Evolutionary conservation across 2,888 invertebrate genomes (phyloP), one percentile per base, ranked within the genome.

Genomic region (Thera obeliscata): DNA sequence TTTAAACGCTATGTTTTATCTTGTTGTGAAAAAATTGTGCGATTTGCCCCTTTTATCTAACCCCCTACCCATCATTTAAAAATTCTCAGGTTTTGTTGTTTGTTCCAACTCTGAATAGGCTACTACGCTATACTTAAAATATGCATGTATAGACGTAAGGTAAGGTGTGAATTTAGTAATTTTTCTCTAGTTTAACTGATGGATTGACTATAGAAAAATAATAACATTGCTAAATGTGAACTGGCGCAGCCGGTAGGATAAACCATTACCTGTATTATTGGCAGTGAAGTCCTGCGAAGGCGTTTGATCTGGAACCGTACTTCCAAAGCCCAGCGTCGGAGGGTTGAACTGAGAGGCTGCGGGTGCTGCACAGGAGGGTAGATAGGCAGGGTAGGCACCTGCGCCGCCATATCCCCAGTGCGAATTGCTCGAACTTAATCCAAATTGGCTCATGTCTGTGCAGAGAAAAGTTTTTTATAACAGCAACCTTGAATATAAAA

Each of bases 361-460:
- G 0, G 96, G 96, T 64, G 96, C 96, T 56, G 96, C 96, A 83
- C 96, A 97, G 33, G 96, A 97, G 43, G 96, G 96, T 80, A 98
- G 94, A 86, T 98, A 98, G 11, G 97, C 97, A 0, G 97, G 97
- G 88, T 98, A 98, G 11, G 97, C 97, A 66, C 97, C 96, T 41
- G 97, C 96, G 56, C 97, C 95, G 54, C 97, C 96, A 86, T 97
- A 97, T 74, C 98, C 97, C 98, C 98, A 98, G 84, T 97, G 97
- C 9, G 97, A 96, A 88, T 98, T 97, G 79, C 97, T 96, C 80
- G 97, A 96, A 87, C 97, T 96, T 84, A 97, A 90, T 56, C 97
- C 97, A 85, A 97, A 97, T 88, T 97, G 97, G 76, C 97, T 95
- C 97, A 97, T 97, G 89, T 97, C 97, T 97, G 91, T 3, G 86